Evolutionary conservation across 2,888 invertebrate genomes (phyloP).

Genomic region (Norana najaformis): DNA sequence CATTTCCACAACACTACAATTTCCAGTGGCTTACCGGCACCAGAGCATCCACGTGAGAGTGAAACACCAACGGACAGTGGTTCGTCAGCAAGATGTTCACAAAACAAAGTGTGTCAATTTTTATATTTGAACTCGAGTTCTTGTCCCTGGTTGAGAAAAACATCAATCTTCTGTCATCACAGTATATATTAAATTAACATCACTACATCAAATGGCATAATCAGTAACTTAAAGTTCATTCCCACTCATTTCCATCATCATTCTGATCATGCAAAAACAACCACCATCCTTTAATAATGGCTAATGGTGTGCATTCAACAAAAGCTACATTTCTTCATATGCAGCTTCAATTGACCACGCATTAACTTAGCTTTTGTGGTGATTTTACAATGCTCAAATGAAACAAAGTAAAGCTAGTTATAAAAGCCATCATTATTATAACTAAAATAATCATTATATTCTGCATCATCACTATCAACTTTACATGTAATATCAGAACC

Average conservation of each 20-base stretch:
- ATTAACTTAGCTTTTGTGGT: background rate
- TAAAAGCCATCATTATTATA: background rate
- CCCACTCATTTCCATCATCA: background rate
- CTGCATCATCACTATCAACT: background rate
- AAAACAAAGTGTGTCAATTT: slow-evolving; percentile 90
- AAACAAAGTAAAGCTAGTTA: background rate
- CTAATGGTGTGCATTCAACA: background rate
- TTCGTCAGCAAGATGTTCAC: slow-evolving; percentile 80
- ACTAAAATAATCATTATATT: background rate
- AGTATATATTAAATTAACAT: background rate
- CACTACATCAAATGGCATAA: background rate
- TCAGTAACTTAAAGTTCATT: background rate
- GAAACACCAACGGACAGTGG: slow-evolving; percentile 70
- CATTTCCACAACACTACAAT: background rate
- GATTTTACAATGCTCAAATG: background rate
- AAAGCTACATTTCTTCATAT: background rate
- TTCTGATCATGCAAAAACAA: background rate
- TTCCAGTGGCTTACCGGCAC: slow-evolving; percentile 59
- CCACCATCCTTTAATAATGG: no score
- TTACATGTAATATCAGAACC: background rate
- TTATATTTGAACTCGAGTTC: slow-evolving; percentile 91
- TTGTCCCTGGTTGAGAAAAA: slow-evolving; percentile 72
- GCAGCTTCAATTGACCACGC: background rate
- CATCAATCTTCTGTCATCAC: background rate
- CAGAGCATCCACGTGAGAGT: slow-evolving; percentile 57